Base-by-base conservation (phyloP, 2,797 vertebrate genomes). In the Morus bassanus region DNA sequence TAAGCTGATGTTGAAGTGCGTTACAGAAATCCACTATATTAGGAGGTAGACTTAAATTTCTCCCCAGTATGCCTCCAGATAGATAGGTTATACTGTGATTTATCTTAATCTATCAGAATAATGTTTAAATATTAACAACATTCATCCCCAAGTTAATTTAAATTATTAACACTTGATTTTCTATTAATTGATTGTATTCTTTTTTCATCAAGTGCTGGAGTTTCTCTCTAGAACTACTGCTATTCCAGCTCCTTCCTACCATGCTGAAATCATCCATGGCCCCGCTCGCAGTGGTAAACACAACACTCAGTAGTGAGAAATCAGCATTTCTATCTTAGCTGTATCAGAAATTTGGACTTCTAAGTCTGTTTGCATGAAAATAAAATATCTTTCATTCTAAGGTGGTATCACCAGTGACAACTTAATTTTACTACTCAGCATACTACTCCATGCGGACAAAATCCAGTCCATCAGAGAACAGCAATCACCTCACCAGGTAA, bases 161-260 rank as follows among this genome's bases (percentile, higher is more conserved):
- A 91, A 91, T 96, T 93, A 93, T 94, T 92, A 96, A 93, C 81
- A 85, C 70, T 82, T 87, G 84, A 94, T 92, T 91, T 89, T 54
- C 77, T 93, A 88, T 95, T 96, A 89, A 95, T 89, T 83, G 86
- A 75, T 94, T 67, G 63, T 76, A 95, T 93, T 77, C 85, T 95
- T 91, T 95, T 96, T 95, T 92, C 74, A 94, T 94, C 77, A 89
- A 87, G 63, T 56, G 77, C 54, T 79, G 77, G 41, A 82, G 60
- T 46, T 73, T 65, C 67, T 76, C 48, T 30, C 54, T 25, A 43
- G 79, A 45, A 63, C 27, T 85, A 31, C 6, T 57, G 45, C 25
- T 57, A 9, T n/a, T 79, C 43, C 67, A 61, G 30, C 31, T 78
- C 63, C 50, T 86, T 67, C 48, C 24, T 16, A 8, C 18, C 19